Percentiles rank a stretch among this genome's conserved stretches.
These are phyloP conservation scores for Arbacia lixula DNA, from an alignment of 53 echinoderm and acorn worm genomes.

Conservation along the genomic window DNA sequence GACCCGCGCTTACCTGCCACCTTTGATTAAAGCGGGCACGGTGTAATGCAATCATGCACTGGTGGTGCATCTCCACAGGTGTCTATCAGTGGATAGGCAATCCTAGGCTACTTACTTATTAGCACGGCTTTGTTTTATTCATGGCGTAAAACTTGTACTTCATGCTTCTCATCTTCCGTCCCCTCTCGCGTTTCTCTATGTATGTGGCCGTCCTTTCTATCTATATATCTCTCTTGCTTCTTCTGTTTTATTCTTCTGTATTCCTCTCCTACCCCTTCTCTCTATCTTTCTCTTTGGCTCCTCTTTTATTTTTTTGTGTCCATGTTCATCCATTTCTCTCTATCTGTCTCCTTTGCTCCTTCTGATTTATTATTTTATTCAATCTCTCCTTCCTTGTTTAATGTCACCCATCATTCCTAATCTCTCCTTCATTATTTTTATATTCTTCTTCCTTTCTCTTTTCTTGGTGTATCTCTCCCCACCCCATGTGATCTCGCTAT, in stretches of 20 bases:
- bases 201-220: background rate
- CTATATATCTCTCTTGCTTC: background rate
- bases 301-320: too few species aligned
- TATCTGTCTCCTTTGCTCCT: too few species aligned
- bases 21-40: constrained; percentile 32
- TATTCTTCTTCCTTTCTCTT: too few species aligned
- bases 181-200: background rate
- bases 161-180: background rate
- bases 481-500: too few species aligned
- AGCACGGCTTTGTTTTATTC: constrained; percentile 44
- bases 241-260: background rate
- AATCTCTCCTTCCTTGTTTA: too few species aligned
- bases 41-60: constrained; percentile 38
- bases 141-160: constrained; percentile 31
- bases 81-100: constrained; percentile 15
- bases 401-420: too few species aligned
- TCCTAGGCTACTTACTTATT: constrained; percentile 28
- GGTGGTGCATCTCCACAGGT: constrained; percentile 33
- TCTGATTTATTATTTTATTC: too few species aligned
- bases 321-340: too few species aligned
- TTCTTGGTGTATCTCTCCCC: too few species aligned
- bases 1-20: too few species aligned
- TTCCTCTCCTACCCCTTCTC: background rate
- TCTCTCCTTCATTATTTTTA: too few species aligned
- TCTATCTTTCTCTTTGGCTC: too few species aligned